Conservation (phyloP, 2,797 vertebrate species). For the Botia almorhae region DNA sequence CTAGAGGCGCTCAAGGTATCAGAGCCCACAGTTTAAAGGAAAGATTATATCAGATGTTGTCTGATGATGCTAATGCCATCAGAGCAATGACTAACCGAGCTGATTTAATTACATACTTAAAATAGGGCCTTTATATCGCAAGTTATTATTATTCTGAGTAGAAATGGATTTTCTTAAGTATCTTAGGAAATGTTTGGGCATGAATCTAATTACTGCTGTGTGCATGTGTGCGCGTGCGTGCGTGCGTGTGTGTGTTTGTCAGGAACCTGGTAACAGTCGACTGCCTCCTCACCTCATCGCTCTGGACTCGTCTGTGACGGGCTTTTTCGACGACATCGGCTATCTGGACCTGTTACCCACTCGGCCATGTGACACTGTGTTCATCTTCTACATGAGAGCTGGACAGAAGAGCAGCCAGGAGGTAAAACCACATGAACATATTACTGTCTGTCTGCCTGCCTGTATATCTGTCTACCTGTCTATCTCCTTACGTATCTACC, state of each 20-base stretch:
- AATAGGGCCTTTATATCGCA: too few species aligned
- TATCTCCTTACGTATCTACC: too few species aligned
- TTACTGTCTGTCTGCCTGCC: too few species aligned
- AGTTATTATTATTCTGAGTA: neutral
- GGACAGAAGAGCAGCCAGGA: constrained; percentile 91
- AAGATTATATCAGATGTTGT: too few species aligned
- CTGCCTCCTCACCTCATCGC: constrained; percentile 89
- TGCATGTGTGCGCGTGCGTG: neutral
- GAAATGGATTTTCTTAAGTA: too few species aligned
- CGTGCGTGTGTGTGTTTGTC: neutral
- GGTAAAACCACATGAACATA: constrained; percentile 72
- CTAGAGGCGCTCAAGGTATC: constrained; percentile 87
- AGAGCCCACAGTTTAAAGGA: neutral
- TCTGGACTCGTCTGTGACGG: constrained; percentile 86
- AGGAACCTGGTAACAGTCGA: constrained; percentile 87
- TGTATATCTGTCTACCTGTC: too few species aligned
- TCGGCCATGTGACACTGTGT: constrained; percentile 88
- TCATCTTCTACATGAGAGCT: constrained; percentile 91
- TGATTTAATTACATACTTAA: too few species aligned
- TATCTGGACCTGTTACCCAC: constrained; percentile 87
- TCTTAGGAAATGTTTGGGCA: neutral
- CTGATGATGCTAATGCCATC: too few species aligned
- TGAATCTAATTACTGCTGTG: neutral
- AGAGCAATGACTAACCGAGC: too few species aligned
- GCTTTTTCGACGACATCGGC: constrained; percentile 89